phyloP scores from a whole-genome alignment of 2,113 vertebrate species.

The Geococcyx californianus region DNA sequence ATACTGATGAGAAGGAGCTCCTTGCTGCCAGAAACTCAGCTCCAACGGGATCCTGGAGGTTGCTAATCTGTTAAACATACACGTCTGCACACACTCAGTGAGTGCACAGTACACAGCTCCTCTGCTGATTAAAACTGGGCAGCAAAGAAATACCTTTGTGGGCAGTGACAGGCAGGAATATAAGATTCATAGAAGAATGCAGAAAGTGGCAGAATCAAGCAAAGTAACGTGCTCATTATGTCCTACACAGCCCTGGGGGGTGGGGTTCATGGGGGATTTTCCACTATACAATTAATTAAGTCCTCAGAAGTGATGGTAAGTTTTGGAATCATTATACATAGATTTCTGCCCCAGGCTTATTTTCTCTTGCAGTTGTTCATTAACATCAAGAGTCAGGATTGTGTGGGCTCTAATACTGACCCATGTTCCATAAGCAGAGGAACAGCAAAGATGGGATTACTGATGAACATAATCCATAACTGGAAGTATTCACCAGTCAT shows the following conservation, averaged over 20 bases:
- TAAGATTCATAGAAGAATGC: not conserved
- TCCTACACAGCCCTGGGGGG: not conserved
- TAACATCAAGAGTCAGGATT: not conserved
- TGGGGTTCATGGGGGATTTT: not conserved
- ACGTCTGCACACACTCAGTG: not conserved
- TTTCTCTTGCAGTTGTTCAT: not conserved
- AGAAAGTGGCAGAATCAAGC: constrained; percentile 11
- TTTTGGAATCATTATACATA: not conserved
- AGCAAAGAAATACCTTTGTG: not conserved
- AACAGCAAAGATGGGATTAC: not conserved
- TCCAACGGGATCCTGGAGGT: not conserved
- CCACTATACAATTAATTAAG: not conserved
- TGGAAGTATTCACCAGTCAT: not conserved
- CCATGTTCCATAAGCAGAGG: not conserved
- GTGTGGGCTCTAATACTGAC: not conserved
- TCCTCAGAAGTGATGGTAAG: not conserved
- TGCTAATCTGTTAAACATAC: not conserved
- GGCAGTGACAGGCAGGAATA: not conserved
- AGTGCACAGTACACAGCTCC: not conserved
- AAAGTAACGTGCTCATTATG: not conserved
- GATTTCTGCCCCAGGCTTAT: not conserved
- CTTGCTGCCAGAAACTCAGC: not conserved
- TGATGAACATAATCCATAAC: not conserved
- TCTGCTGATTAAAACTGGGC: not conserved
- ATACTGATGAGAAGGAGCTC: not conserved